A percentile compares a stretch with the other conserved stretches of the same genome.
phyloP scores from a whole-genome alignment of 2,888 invertebrate species.

The Eupithecia pulchellata region DNA sequence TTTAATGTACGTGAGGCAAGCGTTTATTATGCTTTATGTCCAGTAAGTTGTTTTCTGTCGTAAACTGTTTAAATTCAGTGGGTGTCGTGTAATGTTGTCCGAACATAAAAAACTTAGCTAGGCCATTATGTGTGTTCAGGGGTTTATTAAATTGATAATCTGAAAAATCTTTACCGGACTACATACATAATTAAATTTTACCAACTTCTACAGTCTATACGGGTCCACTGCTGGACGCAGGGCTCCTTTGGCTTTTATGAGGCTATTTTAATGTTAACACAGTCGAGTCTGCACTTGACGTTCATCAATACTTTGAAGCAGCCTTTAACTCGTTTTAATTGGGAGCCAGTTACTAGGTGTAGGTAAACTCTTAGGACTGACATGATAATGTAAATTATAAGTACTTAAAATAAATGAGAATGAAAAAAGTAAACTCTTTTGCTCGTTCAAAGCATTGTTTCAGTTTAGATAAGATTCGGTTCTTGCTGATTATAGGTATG shows the following conservation, averaged over 20 bases:
- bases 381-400: no score
- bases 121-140: neutral
- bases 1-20: constrained; percentile 14
- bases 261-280: no score
- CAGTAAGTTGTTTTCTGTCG: neutral
- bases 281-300: neutral
- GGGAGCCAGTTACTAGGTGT: neutral
- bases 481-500: no score
- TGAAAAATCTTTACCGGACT: neutral
- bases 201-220: neutral
- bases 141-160: neutral
- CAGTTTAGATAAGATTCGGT: neutral
- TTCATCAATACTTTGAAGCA: neutral
- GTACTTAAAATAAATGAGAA: no score
- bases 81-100: neutral
- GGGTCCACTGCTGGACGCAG: neutral
- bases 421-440: neutral
- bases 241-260: neutral
- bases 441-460: neutral
- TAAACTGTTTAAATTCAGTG: neutral
- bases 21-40: constrained; percentile 21
- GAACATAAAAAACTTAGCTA: neutral
- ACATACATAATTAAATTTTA: neutral
- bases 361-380: no score
- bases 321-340: neutral